Percentiles rank a stretch among this genome's conserved stretches.
These are phyloP conservation scores for Trachelus iudaicus DNA, from an alignment of 2,888 invertebrate species.

Conservation along the genomic window DNA sequence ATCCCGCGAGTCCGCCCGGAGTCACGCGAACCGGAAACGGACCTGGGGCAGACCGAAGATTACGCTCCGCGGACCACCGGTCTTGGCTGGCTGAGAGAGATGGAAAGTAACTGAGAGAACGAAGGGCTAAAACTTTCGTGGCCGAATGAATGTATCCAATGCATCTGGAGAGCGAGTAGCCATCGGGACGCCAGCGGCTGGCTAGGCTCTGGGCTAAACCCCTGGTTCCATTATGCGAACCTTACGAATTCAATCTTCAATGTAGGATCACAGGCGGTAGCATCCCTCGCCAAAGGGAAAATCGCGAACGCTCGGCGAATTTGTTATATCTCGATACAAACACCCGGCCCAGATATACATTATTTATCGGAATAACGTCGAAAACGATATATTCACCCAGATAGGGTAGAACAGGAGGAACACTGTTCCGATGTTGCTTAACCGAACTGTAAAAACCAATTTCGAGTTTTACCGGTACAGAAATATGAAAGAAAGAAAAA, in stretches of 20 bases:
- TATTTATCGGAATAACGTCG: neutral
- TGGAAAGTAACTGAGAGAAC: neutral
- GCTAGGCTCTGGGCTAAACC: neutral
- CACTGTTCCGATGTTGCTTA: neutral
- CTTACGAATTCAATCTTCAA: neutral
- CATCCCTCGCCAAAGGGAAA: neutral
- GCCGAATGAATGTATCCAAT: slow-evolving; percentile 5
- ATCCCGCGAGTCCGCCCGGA: neutral
- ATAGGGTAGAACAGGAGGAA: neutral
- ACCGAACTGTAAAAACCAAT: neutral
- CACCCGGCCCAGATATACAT: neutral
- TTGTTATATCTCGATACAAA: neutral
- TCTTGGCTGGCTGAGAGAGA: neutral
- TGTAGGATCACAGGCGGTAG: neutral
- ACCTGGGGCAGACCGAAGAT: neutral
- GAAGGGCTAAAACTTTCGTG: slow-evolving; percentile 8
- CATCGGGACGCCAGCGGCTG: neutral
- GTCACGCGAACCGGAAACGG: slow-evolving; percentile 1
- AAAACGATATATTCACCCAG: neutral
- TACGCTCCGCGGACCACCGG: neutral
- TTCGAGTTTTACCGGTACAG: neutral
- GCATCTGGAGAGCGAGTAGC: neutral
- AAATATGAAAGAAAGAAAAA: neutral
- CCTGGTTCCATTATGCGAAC: neutral
- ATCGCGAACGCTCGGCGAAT: neutral